phyloP scores from a whole-genome alignment of 1,140 invertebrate species.

The Drosophila simulans region DNA sequence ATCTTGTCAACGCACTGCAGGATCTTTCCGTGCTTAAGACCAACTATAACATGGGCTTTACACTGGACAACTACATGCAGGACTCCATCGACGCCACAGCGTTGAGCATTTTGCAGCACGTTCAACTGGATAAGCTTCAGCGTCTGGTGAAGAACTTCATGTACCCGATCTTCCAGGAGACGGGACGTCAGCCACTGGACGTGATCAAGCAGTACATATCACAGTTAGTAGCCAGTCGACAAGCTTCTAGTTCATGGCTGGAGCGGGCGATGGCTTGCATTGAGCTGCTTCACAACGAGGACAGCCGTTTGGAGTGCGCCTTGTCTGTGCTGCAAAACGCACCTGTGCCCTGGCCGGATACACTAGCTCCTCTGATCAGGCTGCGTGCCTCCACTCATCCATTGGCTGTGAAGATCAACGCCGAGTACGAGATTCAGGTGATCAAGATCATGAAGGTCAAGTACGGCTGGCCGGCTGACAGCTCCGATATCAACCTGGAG shows the following conservation, averaged over 20 bases:
- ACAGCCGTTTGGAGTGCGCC: constrained; percentile 74
- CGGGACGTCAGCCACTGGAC: constrained; percentile 63
- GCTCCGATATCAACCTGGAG: constrained; percentile 66
- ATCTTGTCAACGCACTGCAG: constrained; percentile 72
- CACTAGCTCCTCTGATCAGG: constrained; percentile 62
- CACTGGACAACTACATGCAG: constrained; percentile 79
- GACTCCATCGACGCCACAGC: constrained; percentile 80
- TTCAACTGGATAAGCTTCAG: constrained; percentile 75
- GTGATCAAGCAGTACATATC: constrained; percentile 75
- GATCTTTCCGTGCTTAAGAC: constrained; percentile 77
- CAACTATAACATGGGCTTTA: constrained; percentile 73
- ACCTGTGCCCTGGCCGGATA: constrained; percentile 77
- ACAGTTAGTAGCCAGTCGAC: constrained; percentile 66
- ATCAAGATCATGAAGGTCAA: constrained; percentile 84
- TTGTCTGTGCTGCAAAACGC: constrained; percentile 71
- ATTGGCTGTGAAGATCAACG: constrained; percentile 72
- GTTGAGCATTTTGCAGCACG: constrained; percentile 72
- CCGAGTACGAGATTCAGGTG: constrained; percentile 77
- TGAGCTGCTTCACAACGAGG: constrained; percentile 76
- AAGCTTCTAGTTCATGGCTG: constrained; percentile 70
- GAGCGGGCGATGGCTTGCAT: constrained; percentile 74
- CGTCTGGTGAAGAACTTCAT: constrained; percentile 74
- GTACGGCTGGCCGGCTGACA: constrained; percentile 80
- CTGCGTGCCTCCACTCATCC: constrained; percentile 78
- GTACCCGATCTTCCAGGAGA: constrained; percentile 80